Conservation (phyloP, 1,140 invertebrate species). For the Lepidotrigona ventralis region DNA sequence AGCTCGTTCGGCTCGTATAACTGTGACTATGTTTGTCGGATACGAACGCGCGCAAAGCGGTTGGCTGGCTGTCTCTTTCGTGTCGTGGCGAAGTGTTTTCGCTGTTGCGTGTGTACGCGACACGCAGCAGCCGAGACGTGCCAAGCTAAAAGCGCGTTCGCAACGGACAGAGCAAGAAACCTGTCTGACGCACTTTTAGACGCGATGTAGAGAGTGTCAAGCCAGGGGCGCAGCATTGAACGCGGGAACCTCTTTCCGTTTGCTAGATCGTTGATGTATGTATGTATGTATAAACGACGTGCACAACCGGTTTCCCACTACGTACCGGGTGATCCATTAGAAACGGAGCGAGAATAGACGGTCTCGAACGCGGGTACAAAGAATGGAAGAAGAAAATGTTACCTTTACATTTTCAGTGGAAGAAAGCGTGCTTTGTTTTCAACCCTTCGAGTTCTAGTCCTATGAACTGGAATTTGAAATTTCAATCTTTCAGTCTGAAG, state of each 20-base stretch:
- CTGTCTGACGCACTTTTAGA: slow-evolving; percentile 37
- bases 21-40: not conserved
- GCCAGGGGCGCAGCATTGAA: slow-evolving; percentile 34
- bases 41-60: not conserved
- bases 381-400: not conserved
- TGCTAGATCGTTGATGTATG: not conserved
- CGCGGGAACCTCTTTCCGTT: slow-evolving; percentile 12
- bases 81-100: slow-evolving; percentile 19
- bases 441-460: too few species aligned
- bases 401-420: too few species aligned
- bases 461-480: too few species aligned
- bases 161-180: slow-evolving; percentile 39
- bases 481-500: too few species aligned
- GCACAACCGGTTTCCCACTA: not conserved
- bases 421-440: too few species aligned
- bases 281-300: too few species aligned
- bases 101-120: slow-evolving; percentile 20
- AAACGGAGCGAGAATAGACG: too few species aligned
- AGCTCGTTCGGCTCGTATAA: not conserved
- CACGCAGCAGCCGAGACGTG: slow-evolving; percentile 54
- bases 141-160: slow-evolving; percentile 55
- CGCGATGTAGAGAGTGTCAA: not conserved
- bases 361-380: not conserved
- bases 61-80: slow-evolving; percentile 4
- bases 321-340: not conserved